Percentiles rank a stretch among this genome's conserved stretches.
These are phyloP conservation scores for Empidonax alnorum DNA, from an alignment of 2,113 vertebrate species.

Conservation along the genomic window DNA sequence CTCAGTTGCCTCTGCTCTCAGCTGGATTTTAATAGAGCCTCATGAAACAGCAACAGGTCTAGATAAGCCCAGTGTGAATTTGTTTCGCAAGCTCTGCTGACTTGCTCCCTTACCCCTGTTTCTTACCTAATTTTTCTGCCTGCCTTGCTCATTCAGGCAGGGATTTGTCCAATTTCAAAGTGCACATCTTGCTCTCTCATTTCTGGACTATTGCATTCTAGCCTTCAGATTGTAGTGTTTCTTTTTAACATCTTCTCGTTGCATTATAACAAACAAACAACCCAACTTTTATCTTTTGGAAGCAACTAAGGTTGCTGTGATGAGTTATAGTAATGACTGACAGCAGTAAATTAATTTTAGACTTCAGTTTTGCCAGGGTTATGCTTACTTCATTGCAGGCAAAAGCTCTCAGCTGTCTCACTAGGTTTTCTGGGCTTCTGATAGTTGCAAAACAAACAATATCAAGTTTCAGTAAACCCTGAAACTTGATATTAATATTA, in stretches of 20 bases:
- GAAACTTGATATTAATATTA: not conserved
- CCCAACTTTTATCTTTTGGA: not conserved
- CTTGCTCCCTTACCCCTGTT: not conserved
- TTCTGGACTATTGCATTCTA: not conserved
- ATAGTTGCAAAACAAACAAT: not conserved
- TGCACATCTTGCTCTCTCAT: not conserved
- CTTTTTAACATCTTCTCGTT: not conserved
- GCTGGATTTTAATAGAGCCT: conserved; percentile 21
- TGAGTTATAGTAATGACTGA: not conserved
- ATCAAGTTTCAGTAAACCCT: not conserved
- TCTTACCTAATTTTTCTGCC: not conserved
- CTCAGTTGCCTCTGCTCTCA: not conserved
- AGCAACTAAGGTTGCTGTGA: not conserved
- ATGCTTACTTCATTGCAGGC: not conserved
- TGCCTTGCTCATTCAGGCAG: not conserved
- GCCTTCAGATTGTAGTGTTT: not conserved
- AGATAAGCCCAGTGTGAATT: conserved; percentile 1
- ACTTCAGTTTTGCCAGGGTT: not conserved
- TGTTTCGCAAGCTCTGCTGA: not conserved
- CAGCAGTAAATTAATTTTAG: not conserved
- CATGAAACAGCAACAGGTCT: not conserved
- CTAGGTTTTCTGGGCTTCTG: not conserved
- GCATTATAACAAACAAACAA: not conserved
- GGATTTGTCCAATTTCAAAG: not conserved
- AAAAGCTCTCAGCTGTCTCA: not conserved